Conservation (phyloP, 1,140 invertebrate genomes). For the Ridgeia piscesae region DNA sequence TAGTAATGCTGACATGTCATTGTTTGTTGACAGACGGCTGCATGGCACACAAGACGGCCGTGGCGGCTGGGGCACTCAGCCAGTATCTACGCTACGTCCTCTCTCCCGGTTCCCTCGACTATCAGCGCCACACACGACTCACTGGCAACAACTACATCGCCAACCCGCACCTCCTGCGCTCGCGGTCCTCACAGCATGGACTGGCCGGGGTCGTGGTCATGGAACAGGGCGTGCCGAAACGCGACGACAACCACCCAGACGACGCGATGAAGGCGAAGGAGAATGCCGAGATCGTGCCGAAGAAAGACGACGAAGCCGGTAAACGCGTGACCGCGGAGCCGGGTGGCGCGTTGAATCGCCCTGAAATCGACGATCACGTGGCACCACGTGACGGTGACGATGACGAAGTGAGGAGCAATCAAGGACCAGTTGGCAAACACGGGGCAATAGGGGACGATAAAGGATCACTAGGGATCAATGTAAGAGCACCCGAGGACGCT, state of each 20-base stretch:
- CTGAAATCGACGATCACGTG: neutral
- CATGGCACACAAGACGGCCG: conserved; percentile 27
- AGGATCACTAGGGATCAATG: too few relatives aligned
- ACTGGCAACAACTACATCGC: conserved; percentile 20
- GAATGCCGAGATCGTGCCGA: neutral
- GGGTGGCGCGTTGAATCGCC: neutral
- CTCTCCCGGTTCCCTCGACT: neutral
- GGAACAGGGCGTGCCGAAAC: neutral
- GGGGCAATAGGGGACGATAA: too few relatives aligned
- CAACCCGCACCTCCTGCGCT: neutral
- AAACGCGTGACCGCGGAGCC: neutral
- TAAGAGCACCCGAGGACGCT: too few relatives aligned
- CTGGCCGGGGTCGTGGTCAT: neutral
- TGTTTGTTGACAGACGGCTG: conserved; percentile 22
- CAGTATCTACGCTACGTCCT: conserved; percentile 25
- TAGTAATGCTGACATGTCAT: neutral
- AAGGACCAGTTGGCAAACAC: too few relatives aligned
- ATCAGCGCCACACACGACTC: neutral
- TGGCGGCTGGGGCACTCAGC: conserved; percentile 18
- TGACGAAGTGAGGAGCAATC: too few relatives aligned
- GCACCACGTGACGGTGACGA: neutral
- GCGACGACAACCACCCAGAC: neutral
- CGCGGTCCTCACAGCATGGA: neutral
- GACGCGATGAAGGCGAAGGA: neutral
- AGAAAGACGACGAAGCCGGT: neutral